phyloP scores from a whole-genome alignment of 2,888 invertebrate species.

The Chaitophorus viminalis region DNA sequence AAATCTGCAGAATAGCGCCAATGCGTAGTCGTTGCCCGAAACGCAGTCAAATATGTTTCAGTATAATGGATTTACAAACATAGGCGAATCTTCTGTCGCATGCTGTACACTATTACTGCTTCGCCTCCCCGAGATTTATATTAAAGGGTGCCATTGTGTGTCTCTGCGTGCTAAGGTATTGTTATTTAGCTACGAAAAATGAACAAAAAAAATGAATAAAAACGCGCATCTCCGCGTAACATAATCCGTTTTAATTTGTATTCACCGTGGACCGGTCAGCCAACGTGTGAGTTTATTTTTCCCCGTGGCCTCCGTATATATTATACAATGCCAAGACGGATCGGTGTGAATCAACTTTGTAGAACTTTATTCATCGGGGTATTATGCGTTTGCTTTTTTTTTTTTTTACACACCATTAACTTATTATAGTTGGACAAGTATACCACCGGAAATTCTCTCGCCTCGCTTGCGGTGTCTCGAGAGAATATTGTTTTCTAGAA shows the following conservation, averaged over 20 bases:
- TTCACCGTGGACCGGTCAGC: slow-evolving; percentile 13
- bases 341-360: slow-evolving; percentile 29
- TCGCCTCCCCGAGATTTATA: neutral
- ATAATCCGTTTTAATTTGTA: slow-evolving; percentile 58
- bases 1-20: too few relatives aligned
- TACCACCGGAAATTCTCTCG: neutral
- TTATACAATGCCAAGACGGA: slow-evolving; percentile 36
- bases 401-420: neutral
- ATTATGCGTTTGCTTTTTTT: neutral
- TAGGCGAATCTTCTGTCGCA: neutral
- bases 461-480: neutral
- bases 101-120: neutral
- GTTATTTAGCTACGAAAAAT: neutral
- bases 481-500: neutral
- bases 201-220: neutral
- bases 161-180: too few relatives aligned
- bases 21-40: too few relatives aligned
- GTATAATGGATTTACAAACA: neutral
- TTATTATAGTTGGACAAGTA: slow-evolving; percentile 13
- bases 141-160: neutral
- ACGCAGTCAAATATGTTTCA: too few relatives aligned
- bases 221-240: slow-evolving; percentile 2
- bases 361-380: slow-evolving; percentile 30
- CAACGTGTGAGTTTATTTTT: neutral
- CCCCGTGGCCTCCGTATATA: neutral